Conservation (phyloP, 1,140 invertebrate genomes). For the Melipona quadrifasciata region DNA sequence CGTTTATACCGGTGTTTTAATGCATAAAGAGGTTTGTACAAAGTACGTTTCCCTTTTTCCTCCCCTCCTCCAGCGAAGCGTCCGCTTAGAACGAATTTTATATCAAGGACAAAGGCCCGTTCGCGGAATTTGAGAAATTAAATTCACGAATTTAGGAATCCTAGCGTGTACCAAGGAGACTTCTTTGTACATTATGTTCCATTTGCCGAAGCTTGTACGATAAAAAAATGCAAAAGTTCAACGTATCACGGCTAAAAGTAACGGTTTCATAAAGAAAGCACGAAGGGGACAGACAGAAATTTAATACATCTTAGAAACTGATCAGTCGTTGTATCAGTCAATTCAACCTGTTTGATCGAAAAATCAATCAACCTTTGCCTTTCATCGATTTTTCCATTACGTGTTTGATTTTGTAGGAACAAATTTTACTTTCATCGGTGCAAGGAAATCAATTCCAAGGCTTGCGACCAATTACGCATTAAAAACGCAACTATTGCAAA, state of each 20-base stretch:
- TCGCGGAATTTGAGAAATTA: conserved; percentile 4
- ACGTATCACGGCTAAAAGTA: too few species aligned
- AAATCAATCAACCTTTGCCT: too few species aligned
- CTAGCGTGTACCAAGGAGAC: too few species aligned
- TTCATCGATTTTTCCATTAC: too few species aligned
- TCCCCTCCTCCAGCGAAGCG: too few species aligned
- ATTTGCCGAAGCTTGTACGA: background rate
- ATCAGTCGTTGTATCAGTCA: background rate
- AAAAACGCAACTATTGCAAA: background rate
- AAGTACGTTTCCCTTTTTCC: background rate
- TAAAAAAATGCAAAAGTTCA: background rate
- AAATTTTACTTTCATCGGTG: too few species aligned
- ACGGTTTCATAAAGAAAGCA: background rate
- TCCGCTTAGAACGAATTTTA: background rate
- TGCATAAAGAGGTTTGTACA: background rate
- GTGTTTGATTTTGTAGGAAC: too few species aligned
- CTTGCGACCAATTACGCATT: background rate
- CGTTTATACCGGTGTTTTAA: background rate
- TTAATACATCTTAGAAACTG: background rate
- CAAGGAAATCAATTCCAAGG: too few species aligned
- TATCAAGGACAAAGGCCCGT: background rate
- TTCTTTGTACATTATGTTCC: conserved; percentile 2
- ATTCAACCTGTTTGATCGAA: background rate
- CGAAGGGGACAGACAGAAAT: background rate
- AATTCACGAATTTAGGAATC: background rate